Base-by-base conservation (phyloP, 2,113 vertebrate genomes). In the Corythoichthys intestinalis region DNA sequence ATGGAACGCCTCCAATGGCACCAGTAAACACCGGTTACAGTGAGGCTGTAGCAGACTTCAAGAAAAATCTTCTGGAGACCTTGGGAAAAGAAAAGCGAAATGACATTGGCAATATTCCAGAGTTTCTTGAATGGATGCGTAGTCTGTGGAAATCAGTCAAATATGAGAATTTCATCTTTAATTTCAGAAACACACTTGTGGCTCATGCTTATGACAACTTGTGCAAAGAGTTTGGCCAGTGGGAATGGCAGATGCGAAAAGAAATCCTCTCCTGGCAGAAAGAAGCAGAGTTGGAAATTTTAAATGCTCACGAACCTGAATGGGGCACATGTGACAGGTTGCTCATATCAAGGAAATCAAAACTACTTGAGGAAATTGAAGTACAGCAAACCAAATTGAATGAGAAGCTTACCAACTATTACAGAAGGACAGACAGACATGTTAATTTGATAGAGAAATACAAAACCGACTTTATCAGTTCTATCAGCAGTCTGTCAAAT, bases 1-100 rank as follows among this genome's bases (percentile, higher is more conserved):
- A 84, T 28, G 90, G 91, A 47, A 88, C 78, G 0, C 90, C 90
- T 28, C 90, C 91, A 5, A 91, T 91, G 91, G 86, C 87, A 38
- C 71, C 85, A 65, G 86, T 92, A 6, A 90, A 81, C 71, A 79
- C 72, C 35, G 90, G 83, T 7, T 92, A 91, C 79, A 88, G 87
- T 68, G 81, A 82, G 60, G 72, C 80, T 68, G 83, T 82, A 1
- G 72, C 71, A 48, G 60, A 70, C 4, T 75, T 91, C 1, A 92
- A 91, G 71, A 83, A 68, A 70, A 63, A 48, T 2, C 67, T 92
- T n/a, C 20, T 89, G 50, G 53, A 71, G 1, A 61, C 65, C 7
- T 7, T 79, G 12, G 73, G 52, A 82, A 2, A 0, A 7, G 20
- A 56, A 8, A 38, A 12, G 39, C 6, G 6, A 0, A 2, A 3